These are phyloP conservation scores for Xiphophorus maculatus DNA, from an alignment of 2,113 vertebrate genomes.

Conservation along the genomic window DNA sequence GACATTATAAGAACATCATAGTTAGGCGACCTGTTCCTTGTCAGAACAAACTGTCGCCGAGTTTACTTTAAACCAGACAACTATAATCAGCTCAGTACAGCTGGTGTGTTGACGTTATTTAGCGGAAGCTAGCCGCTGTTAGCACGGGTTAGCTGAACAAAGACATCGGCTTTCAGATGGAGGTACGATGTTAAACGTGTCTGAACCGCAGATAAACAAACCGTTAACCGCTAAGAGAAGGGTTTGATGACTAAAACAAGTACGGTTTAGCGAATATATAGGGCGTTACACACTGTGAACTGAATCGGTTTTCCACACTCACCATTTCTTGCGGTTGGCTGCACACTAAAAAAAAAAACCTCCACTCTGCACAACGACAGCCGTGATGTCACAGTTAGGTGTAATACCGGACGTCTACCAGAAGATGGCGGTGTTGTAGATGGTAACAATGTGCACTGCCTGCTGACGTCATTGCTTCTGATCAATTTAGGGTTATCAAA, in stretches of 20 bases:
- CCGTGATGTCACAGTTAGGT: conserved; percentile 39
- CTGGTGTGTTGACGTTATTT: not conserved
- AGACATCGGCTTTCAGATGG: conserved; percentile 26
- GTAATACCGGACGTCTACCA: not conserved
- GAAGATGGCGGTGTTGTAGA: not conserved
- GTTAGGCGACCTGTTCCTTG: not conserved
- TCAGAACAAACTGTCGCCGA: not conserved
- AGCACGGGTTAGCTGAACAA: conserved; percentile 69
- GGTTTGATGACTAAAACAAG: not conserved
- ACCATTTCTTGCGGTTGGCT: conserved; percentile 79
- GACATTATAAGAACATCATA: not conserved
- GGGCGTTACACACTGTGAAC: not conserved
- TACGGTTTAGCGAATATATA: not conserved
- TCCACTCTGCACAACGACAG: conserved; percentile 73
- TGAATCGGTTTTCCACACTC: conserved; percentile 64
- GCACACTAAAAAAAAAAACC: conserved; percentile 52
- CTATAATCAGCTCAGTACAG: not conserved
- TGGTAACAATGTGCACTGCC: no score
- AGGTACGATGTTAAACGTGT: conserved; percentile 2
- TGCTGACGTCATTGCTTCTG: no score
- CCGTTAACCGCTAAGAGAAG: not conserved
- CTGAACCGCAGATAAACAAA: not conserved
- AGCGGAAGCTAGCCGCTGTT: conserved; percentile 32
- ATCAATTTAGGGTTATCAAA: no score
- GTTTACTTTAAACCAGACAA: not conserved